Percentiles rank a stretch among this genome's conserved stretches.
These are phyloP conservation scores for Helicoverpa armigera DNA, from an alignment of 1,140 invertebrate species.

Conservation along the genomic window DNA sequence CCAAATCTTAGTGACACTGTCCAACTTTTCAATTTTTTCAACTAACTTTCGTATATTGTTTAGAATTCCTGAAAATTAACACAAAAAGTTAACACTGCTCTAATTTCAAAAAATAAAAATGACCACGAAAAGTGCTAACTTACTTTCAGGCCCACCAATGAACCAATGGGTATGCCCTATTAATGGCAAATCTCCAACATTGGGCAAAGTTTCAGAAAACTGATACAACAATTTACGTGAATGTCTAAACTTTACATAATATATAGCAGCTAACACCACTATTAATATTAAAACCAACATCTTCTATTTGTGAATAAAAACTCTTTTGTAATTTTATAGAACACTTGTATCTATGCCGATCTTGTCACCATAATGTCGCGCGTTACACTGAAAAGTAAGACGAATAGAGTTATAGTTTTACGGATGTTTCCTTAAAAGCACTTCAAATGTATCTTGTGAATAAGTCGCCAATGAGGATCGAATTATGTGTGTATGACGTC, in stretches of 20 bases:
- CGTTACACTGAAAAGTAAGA: neutral
- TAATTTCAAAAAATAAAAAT: too few relatives aligned
- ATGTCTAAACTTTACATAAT: constrained; percentile 66
- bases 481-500: neutral
- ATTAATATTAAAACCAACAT: constrained; percentile 65
- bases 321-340: neutral
- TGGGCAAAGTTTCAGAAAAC: constrained; percentile 63
- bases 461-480: too few relatives aligned
- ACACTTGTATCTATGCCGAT: neutral
- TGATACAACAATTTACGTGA: constrained; percentile 67
- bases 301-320: constrained; percentile 16
- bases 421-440: neutral
- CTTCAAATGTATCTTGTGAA: neutral
- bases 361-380: neutral
- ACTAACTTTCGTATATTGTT: constrained; percentile 64
- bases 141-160: constrained; percentile 75
- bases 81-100: neutral
- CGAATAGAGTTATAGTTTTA: neutral
- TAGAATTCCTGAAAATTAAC: constrained; percentile 66
- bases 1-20: constrained; percentile 65
- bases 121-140: constrained; percentile 41
- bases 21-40: constrained; percentile 51
- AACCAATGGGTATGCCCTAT: constrained; percentile 77
- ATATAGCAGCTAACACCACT: constrained; percentile 56
- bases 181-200: constrained; percentile 63